Evolutionary conservation across 2,113 vertebrate genomes (phyloP).

Genomic region (Silurus asotus): DNA sequence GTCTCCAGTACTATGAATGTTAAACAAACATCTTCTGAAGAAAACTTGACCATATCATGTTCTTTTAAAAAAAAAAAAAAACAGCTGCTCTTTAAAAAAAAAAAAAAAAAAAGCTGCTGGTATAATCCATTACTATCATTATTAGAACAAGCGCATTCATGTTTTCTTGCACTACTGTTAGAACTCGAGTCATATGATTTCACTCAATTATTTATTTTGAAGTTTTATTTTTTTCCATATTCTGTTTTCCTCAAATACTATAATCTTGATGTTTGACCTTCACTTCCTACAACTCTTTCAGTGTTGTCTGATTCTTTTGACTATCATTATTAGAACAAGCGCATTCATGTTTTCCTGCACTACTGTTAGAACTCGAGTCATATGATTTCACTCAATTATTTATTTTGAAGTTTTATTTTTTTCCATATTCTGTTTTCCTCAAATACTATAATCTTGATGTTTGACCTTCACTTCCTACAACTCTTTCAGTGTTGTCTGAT

Average conservation of each 20-base stretch:
- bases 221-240: background rate
- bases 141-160: no score
- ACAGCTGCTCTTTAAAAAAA: no score
- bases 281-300: constrained; percentile 14
- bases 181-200: background rate
- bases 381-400: background rate
- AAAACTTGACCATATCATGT: no score
- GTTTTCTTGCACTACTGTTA: background rate
- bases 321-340: no score
- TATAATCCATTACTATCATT: no score
- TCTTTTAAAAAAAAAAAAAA: no score
- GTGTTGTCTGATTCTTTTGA: constrained; percentile 46
- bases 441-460: background rate
- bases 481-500: constrained; percentile 25
- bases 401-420: background rate
- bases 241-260: background rate
- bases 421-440: background rate
- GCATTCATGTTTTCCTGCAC: background rate
- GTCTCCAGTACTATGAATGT: background rate
- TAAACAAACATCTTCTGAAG: no score
- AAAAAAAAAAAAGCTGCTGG: no score
- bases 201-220: background rate
- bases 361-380: background rate
- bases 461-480: background rate
- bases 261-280: background rate